Percentiles rank a stretch among this genome's conserved stretches.
These are phyloP conservation scores for Elaeidobius kamerunicus DNA, from an alignment of 2,888 invertebrate species.

Conservation along the genomic window DNA sequence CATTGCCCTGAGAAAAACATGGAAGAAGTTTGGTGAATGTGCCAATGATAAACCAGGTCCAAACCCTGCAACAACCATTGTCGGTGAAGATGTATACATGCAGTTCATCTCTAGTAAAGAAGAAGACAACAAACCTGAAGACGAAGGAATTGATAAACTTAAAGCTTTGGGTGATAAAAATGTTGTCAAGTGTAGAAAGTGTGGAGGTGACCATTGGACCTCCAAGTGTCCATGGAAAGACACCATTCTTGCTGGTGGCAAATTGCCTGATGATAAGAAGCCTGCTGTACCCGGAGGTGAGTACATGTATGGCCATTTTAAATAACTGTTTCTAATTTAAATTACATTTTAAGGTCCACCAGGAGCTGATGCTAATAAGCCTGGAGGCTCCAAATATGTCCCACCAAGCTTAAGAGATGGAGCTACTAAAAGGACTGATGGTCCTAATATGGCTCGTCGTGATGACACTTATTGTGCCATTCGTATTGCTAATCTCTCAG, in stretches of 20 bases:
- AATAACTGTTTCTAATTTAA: no score
- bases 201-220: constrained; percentile 98
- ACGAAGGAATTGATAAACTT: constrained; percentile 78
- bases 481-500: constrained; percentile 94
- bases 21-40: constrained; percentile 95
- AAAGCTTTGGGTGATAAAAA: constrained; percentile 76
- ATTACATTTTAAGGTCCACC: constrained; percentile 24
- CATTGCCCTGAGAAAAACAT: constrained; percentile 89
- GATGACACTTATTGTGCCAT: constrained; percentile 84
- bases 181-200: constrained; percentile 83
- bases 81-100: constrained; percentile 95
- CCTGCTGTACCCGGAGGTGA: constrained; percentile 40
- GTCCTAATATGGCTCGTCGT: constrained; percentile 63
- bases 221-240: constrained; percentile 98
- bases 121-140: constrained; percentile 79
- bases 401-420: constrained; percentile 89
- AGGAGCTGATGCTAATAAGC: constrained; percentile 39
- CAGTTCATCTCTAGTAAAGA: constrained; percentile 87
- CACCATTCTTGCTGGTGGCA: constrained; percentile 69
- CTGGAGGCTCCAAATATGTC: constrained; percentile 70
- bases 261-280: constrained; percentile 57
- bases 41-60: constrained; percentile 93
- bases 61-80: constrained; percentile 95
- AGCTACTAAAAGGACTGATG: constrained; percentile 63
- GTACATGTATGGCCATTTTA: no score